Evolutionary conservation across 1,140 invertebrate species (phyloP).

Genomic region (Elysia chlorotica): DNA sequence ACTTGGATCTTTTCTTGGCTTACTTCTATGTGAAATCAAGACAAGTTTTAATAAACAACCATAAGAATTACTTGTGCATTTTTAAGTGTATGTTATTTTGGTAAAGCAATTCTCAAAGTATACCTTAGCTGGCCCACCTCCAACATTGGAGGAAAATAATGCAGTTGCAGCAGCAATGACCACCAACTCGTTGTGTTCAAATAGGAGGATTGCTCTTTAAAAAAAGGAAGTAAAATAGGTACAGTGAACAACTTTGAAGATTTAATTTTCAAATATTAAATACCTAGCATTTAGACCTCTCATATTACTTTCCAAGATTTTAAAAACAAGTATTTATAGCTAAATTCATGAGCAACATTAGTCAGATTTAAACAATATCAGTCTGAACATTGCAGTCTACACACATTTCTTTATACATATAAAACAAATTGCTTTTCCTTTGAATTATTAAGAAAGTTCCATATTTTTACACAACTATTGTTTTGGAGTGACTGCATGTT

Average conservation of each 20-base stretch:
- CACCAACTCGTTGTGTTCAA: constrained; percentile 64
- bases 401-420: too few species aligned
- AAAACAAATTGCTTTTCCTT: too few species aligned
- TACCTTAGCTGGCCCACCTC: constrained; percentile 60
- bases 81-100: not conserved
- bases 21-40: not conserved
- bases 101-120: not conserved
- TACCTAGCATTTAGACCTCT: too few species aligned
- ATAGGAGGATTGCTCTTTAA: constrained; percentile 62
- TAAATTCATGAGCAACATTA: not conserved
- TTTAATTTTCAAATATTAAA: too few species aligned
- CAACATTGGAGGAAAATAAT: constrained; percentile 55
- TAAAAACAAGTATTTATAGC: not conserved
- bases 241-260: too few species aligned
- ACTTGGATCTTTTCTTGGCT: too few species aligned
- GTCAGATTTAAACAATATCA: not conserved
- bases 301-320: not conserved
- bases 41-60: not conserved
- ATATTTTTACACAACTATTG: too few species aligned
- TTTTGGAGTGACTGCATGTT: too few species aligned
- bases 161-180: constrained; percentile 63
- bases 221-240: not conserved
- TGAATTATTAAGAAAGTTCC: too few species aligned
- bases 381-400: too few species aligned
- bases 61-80: not conserved